Evolutionary conservation across 2,797 vertebrate genomes (phyloP).

Genomic region (Emydoidea blandingii): DNA sequence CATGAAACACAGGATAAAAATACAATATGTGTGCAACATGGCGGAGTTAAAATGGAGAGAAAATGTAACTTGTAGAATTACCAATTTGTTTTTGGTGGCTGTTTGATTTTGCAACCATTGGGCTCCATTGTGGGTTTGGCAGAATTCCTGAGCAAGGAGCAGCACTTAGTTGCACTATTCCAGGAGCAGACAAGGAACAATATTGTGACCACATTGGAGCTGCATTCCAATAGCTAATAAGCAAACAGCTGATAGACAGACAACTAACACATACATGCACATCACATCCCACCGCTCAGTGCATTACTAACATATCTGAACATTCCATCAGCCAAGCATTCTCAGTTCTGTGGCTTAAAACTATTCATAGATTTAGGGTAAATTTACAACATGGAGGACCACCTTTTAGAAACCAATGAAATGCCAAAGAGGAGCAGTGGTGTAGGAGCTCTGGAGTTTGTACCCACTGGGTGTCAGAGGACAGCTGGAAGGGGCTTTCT

Average conservation of each 20-base stretch:
- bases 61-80: background rate
- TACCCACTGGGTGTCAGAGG: background rate
- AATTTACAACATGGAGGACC: background rate
- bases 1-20: slow-evolving; percentile 27
- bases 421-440: background rate
- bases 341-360: background rate
- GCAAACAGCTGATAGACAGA: background rate
- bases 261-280: background rate
- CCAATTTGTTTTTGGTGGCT: background rate
- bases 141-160: slow-evolving; percentile 20
- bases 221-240: slow-evolving; percentile 52
- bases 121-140: slow-evolving; percentile 7
- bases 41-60: background rate
- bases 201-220: slow-evolving; percentile 37
- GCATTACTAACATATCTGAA: background rate
- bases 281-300: background rate
- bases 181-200: slow-evolving; percentile 42
- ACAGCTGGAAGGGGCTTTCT: background rate
- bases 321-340: background rate
- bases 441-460: background rate
- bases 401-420: background rate
- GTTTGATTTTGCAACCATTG: slow-evolving; percentile 3
- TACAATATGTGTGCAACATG: background rate
- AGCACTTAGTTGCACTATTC: background rate
- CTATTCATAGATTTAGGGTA: background rate